Evolutionary conservation across 2,797 vertebrate species (phyloP).

Genomic region (Pampus argenteus): DNA sequence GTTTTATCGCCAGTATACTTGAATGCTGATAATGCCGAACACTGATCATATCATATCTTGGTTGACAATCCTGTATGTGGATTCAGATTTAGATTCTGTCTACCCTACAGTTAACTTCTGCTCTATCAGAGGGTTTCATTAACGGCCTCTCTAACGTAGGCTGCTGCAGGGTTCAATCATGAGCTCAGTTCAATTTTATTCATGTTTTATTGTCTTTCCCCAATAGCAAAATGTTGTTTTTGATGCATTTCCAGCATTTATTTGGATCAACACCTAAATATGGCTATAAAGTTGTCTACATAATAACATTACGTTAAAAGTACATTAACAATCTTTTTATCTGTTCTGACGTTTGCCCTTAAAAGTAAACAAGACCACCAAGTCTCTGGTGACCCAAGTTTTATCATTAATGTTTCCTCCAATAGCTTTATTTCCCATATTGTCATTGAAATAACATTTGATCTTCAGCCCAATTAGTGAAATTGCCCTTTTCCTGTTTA

Average conservation of each 20-base stretch:
- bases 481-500: slow-evolving; percentile 67
- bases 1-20: not conserved
- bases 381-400: slow-evolving; percentile 13
- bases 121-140: not conserved
- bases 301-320: too few species aligned
- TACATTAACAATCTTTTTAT: too few species aligned
- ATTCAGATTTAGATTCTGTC: not conserved
- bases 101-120: not conserved
- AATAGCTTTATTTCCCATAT: slow-evolving; percentile 48
- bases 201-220: not conserved
- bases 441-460: slow-evolving; percentile 71
- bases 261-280: not conserved
- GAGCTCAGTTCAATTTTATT: not conserved
- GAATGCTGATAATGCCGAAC: not conserved
- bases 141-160: not conserved
- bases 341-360: not conserved
- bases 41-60: slow-evolving; percentile 4
- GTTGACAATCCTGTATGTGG: not conserved
- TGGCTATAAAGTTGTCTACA: not conserved
- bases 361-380: not conserved
- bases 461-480: slow-evolving; percentile 61
- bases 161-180: not conserved
- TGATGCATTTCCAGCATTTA: too few species aligned
- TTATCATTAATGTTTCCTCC: slow-evolving; percentile 22
- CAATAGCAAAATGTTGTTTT: too few species aligned